Evolutionary conservation across 2,888 invertebrate species (phyloP).

Genomic region (Adelognathus sp.): DNA sequence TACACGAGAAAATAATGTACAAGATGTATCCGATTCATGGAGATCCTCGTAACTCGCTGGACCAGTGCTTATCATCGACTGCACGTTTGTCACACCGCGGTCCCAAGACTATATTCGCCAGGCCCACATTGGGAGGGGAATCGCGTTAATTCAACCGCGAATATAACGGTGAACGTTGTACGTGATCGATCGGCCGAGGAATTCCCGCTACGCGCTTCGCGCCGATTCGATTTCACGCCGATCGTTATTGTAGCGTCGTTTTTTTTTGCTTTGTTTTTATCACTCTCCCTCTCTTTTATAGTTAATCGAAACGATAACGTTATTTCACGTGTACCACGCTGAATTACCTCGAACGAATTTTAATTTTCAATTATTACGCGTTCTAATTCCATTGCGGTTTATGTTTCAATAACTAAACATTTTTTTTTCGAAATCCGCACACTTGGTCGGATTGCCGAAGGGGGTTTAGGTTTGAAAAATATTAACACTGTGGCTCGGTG

Average conservation of each 20-base stretch:
- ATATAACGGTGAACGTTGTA: conserved; percentile 42
- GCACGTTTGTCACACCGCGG: conserved; percentile 9
- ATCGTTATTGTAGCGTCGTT: not conserved
- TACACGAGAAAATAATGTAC: too few species aligned
- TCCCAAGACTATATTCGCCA: conserved; percentile 20
- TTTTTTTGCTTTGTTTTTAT: not conserved
- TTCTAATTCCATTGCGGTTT: too few species aligned
- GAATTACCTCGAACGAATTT: too few species aligned
- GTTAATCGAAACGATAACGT: not conserved
- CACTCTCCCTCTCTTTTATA: too few species aligned
- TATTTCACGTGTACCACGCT: not conserved
- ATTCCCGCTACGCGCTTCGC: conserved; percentile 15
- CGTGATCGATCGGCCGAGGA: conserved; percentile 43
- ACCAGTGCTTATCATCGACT: conserved; percentile 25
- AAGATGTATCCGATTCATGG: not conserved
- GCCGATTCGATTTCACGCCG: conserved; percentile 14
- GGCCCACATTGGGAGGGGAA: not conserved
- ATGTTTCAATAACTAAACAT: too few species aligned
- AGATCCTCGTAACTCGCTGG: conserved; percentile 1
- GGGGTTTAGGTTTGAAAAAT: too few species aligned
- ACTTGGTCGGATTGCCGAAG: too few species aligned
- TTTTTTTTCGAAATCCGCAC: too few species aligned
- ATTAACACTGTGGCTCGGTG: too few species aligned
- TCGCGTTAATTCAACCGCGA: conserved; percentile 46
- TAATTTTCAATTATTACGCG: too few species aligned